Base-by-base conservation (phyloP, 2,888 invertebrate species). In the Luffia ferchaultella region DNA sequence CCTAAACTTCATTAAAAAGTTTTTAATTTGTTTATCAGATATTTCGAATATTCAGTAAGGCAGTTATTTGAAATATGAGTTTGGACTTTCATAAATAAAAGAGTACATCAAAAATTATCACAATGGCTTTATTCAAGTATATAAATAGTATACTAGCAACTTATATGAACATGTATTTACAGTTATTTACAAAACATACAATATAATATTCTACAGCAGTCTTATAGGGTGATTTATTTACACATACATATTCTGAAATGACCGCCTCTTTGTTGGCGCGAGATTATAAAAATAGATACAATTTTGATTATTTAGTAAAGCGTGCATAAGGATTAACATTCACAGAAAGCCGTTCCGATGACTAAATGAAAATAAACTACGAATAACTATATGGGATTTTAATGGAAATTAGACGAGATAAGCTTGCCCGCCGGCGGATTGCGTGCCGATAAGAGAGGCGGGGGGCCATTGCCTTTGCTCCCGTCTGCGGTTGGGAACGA, bases 121-220 rank as follows among this genome's bases (percentile, higher is more conserved):
- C 83, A 83, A 83, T 83, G 79, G 79, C 80, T 83, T 83, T 83
- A 82, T 83, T 82, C 80, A 82, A 80, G 73, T 83, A 83, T 80
- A 83, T 83, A 83, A 83, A 82, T 82, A 82, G 82, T 83, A 82
- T 80, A 82, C 79, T 78, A 64, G 78, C 79, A 79, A 82, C 79
- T 82, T 80, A 60, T 74, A 78, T 80, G 74, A 74, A 82, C 80
- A 80, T 70, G 64, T 78, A 79, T 82, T 75, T 80, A 80, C 79
- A 83, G 60, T 60, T 82, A 79, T 83, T 63, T 80, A 82, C 83
- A 82, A 76, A 75, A 78, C 78, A 64, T 58, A 30, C 30, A 30
- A 7, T 30, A 30, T 7, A 30, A 62, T 76, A 76, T 71, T 68
- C 82, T 82, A 83, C 77, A 82, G 77, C 83, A 83, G 83, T 83